Evolutionary conservation across 2,888 invertebrate species (phyloP).

Genomic region (Epiblema foenella): DNA sequence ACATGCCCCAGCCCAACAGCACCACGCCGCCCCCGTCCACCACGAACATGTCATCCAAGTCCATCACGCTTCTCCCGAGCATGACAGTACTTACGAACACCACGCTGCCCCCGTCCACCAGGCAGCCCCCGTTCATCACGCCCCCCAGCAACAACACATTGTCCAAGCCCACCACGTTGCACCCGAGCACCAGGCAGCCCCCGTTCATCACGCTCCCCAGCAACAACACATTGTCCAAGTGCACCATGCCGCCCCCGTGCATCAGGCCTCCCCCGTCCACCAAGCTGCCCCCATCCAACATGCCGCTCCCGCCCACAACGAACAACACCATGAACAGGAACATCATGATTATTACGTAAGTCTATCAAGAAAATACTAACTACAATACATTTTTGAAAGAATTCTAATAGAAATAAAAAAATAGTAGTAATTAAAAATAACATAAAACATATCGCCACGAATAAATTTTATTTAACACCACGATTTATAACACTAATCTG

Average conservation of each 20-base stretch:
- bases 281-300: background rate
- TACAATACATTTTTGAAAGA: background rate
- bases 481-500: background rate
- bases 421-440: too few species aligned
- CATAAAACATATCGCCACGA: too few species aligned
- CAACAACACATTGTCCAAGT: background rate
- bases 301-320: constrained; percentile 31
- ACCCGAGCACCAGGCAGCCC: constrained; percentile 27
- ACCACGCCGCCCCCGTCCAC: constrained; percentile 44
- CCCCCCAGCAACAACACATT: constrained; percentile 14
- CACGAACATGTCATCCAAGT: constrained; percentile 25
- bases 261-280: constrained; percentile 36
- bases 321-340: constrained; percentile 34
- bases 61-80: constrained; percentile 44
- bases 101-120: constrained; percentile 43
- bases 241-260: background rate
- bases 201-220: constrained; percentile 10
- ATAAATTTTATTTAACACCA: too few species aligned
- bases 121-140: constrained; percentile 40
- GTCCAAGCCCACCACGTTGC: constrained; percentile 42
- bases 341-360: constrained; percentile 41
- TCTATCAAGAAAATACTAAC: background rate
- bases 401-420: too few species aligned
- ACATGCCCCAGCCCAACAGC: constrained; percentile 44
- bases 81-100: background rate